These are phyloP conservation scores for Panthera tigris DNA, from an alignment of 2,113 vertebrate species.

Conservation along the genomic window DNA sequence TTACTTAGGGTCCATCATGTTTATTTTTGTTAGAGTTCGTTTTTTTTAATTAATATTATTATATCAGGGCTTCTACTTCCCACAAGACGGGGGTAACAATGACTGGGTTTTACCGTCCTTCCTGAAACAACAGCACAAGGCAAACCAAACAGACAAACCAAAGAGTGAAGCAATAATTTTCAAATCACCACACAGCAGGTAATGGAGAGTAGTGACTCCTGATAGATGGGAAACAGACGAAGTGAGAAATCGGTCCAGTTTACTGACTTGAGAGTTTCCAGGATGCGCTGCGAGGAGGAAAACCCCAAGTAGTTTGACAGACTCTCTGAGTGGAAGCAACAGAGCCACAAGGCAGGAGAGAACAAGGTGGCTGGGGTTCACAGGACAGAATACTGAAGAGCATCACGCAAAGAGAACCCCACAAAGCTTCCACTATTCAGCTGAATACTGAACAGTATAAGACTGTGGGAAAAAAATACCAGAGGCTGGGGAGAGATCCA, in stretches of 20 bases:
- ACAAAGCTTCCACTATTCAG: background rate
- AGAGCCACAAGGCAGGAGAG: background rate
- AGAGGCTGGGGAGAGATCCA: background rate
- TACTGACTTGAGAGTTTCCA: background rate
- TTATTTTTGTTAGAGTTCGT: background rate
- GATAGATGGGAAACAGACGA: background rate
- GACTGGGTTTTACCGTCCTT: background rate
- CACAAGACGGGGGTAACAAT: background rate
- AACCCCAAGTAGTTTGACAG: background rate
- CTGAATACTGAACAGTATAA: background rate
- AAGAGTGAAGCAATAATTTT: background rate
- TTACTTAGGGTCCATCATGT: background rate
- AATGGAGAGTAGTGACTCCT: background rate
- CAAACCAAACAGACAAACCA: background rate
- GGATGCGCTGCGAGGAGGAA: accelerated
- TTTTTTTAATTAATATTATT: background rate
- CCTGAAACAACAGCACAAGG: background rate
- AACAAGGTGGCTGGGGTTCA: background rate
- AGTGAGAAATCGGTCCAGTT: background rate
- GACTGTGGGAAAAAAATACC: background rate
- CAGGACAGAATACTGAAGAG: background rate
- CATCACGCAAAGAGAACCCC: background rate
- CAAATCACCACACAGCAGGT: background rate
- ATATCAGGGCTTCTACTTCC: background rate
- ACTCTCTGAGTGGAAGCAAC: background rate